phyloP scores from a whole-genome alignment of 2,888 invertebrate species.

The Pachliopta kotzebuea region DNA sequence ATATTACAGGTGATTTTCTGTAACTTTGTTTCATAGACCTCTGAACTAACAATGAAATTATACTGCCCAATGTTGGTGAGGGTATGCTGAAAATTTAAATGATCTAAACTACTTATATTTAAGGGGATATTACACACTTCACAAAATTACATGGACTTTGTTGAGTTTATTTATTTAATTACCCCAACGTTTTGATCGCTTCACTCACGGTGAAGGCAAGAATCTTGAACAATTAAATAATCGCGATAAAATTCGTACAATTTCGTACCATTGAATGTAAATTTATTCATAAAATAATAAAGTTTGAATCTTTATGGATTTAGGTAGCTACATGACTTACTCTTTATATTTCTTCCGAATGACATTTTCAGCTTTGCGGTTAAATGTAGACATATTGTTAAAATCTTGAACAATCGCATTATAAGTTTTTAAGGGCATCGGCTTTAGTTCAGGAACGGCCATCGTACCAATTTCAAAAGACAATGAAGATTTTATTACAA shows the following conservation, averaged over 20 bases:
- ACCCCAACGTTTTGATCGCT: no score
- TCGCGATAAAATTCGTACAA: no score
- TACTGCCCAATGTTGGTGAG: conserved; percentile 84
- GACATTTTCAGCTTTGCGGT: conserved; percentile 81
- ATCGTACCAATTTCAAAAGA: not conserved
- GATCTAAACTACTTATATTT: no score
- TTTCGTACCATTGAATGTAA: no score
- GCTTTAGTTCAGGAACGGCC: conserved; percentile 42
- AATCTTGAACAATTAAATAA: no score
- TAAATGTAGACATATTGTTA: conserved; percentile 74
- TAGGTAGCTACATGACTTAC: conserved; percentile 53
- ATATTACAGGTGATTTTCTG: conserved; percentile 79
- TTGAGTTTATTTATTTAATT: no score
- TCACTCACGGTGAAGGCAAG: no score
- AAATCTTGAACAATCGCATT: conserved; percentile 79
- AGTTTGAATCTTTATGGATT: no score
- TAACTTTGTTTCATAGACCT: conserved; percentile 83
- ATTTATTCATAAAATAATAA: no score
- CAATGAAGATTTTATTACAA: not conserved
- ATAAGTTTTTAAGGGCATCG: conserved; percentile 69
- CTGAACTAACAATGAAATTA: conserved; percentile 83
- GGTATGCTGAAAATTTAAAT: conserved; percentile 68
- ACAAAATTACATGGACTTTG: no score
- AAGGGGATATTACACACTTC: no score
- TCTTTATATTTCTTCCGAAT: conserved; percentile 79